Evolutionary conservation across 2,113 vertebrate genomes (phyloP).

Genomic region (Marcusenius ussheri): DNA sequence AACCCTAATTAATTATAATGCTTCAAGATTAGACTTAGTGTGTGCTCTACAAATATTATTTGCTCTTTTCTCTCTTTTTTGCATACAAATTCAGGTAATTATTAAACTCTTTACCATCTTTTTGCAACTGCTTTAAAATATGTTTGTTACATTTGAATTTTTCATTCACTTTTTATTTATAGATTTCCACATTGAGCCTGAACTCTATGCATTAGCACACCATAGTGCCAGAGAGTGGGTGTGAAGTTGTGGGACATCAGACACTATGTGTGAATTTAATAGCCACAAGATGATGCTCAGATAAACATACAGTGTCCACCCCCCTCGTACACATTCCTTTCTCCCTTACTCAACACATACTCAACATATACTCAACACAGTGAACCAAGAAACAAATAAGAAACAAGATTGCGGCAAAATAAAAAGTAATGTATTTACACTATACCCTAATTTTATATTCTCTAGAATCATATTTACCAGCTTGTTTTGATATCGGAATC

Average conservation of each 20-base stretch:
- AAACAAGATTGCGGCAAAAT: neutral
- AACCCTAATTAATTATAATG: neutral
- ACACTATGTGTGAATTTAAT: neutral
- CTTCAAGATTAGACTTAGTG: neutral
- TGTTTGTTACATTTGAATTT: neutral
- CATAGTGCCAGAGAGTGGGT: neutral
- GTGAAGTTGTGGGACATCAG: neutral
- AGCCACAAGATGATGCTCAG: neutral
- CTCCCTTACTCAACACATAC: neutral
- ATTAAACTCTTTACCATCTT: neutral
- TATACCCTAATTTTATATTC: neutral
- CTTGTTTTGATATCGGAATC: neutral
- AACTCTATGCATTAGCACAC: neutral
- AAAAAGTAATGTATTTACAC: neutral
- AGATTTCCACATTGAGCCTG: neutral
- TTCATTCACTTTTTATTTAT: neutral
- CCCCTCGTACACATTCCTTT: neutral
- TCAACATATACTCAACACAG: neutral
- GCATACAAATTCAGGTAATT: neutral
- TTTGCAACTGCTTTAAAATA: neutral
- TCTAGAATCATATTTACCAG: neutral
- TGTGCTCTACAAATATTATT: neutral
- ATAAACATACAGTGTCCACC: neutral
- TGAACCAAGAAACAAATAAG: neutral
- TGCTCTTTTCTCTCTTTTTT: neutral